Evolutionary conservation across 2,888 invertebrate species (phyloP), one percentile per base, ranked within the genome.

Genomic region (Alsophila aescularia): DNA sequence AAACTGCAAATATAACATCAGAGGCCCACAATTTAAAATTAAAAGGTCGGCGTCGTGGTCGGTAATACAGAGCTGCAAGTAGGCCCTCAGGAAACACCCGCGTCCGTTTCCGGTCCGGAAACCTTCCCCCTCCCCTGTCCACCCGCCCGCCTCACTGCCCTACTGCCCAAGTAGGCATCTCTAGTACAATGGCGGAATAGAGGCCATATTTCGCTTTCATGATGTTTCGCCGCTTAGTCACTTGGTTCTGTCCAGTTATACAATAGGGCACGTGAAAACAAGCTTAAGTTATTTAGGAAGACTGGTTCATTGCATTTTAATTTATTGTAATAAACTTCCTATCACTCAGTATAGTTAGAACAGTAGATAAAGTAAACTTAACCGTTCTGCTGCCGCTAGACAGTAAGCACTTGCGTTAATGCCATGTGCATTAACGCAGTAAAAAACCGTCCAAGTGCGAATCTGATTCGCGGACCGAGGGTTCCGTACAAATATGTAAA

Each of bases 21-120:
- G 42, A 49, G 41, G 40, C 12, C 27, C 32, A 48, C 49, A 21
- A 58, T 60, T 60, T 56, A 58, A 58, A 58, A 62, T 58, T 56
- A 60, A 60, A 61, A 58, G 61, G 56, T 47, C 42, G 50, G 50
- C 36, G 52, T 35, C 47, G 36, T 47, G 36, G 35, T 58, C 57
- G 65, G 64, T 61, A 48, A 67, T 66, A 70, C 67, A 67, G 61
- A 57, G 35, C 57, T 51, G 52, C 66, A 69, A 65, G 64, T 65
- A 70, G 73, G 70, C 66, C 71, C 64, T 54, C 63, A 62, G 73
- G 77, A 75, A 75, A 59, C 71, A 66, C 62, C 62, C 67, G 64
- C 68, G 69, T 64, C 67, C 70, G 70, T 66, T 67, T 75, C 77
- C 76, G 72, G 58, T 49, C 66, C 72, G 75, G 74, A 70, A 61